Conservation (phyloP, 2,113 vertebrate species). For the Aegypius monachus region DNA sequence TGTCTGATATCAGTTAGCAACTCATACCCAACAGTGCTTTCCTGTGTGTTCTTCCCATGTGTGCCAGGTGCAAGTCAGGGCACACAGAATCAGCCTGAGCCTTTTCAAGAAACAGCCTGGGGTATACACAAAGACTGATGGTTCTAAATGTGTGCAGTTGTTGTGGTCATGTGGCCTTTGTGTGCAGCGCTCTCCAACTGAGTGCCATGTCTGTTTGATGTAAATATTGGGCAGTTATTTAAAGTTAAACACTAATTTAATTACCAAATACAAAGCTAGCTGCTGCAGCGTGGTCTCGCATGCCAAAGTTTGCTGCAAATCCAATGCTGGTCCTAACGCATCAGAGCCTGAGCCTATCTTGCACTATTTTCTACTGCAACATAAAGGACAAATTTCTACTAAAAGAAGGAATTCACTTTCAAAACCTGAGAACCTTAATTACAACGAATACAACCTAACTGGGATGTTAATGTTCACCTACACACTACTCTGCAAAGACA, state of each 20-base stretch:
- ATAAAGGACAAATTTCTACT: not conserved
- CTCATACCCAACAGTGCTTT: not conserved
- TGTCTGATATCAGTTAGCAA: not conserved
- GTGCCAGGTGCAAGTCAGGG: not conserved
- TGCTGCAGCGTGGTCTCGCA: not conserved
- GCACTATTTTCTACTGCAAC: not conserved
- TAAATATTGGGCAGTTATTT: not conserved
- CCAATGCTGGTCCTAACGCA: not conserved
- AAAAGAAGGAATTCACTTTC: not conserved
- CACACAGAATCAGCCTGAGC: not conserved
- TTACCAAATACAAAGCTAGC: not conserved
- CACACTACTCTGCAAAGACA: not conserved
- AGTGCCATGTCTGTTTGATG: not conserved
- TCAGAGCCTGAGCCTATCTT: not conserved
- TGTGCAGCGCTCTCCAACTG: not conserved
- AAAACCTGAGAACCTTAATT: not conserved
- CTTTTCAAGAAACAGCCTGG: not conserved
- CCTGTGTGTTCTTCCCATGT: fast-evolving
- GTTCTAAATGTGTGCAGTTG: not conserved
- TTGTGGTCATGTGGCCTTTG: not conserved
- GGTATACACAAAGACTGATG: fast-evolving
- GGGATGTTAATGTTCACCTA: not conserved
- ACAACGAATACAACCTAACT: not conserved
- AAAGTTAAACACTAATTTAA: not conserved
- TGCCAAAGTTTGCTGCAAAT: not conserved